Base-by-base conservation (phyloP, 37 sponge, comb jelly and placozoan species). In the Cliona cf. orientalis region DNA sequence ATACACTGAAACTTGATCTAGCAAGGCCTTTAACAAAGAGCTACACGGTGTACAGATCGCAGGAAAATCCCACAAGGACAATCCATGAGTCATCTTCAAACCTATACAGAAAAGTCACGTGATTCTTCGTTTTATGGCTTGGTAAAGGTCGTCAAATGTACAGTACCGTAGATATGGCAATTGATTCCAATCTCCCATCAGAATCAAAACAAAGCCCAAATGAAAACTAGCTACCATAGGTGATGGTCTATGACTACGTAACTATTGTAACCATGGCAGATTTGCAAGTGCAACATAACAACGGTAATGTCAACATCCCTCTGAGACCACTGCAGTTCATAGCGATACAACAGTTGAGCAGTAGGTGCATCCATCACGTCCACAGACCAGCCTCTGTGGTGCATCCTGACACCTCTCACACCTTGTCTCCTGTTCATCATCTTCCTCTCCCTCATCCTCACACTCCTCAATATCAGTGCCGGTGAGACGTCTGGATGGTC, bases 261-360 rank as follows among this genome's bases (percentile, higher is more conserved):
- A n/a, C n/a, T n/a, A n/a, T n/a, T n/a, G n/a, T n/a, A n/a, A n/a
- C n/a, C n/a, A n/a, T n/a, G n/a, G n/a, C n/a, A n/a, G 63, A 61
- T 28, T 72, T 5, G 40, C 44, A 80, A 57, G 69, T 26, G 56
- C 19, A 22, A 69, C 60, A 72, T 71, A n/a, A 55, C 23, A 9
- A 37, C 38, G 33, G 2, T 1, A 3, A 78, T 17, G 28, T 78
- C 66, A 9, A 64, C 31, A 4, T 40, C 33, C 38, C 42, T 29
- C 21, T n/a, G n/a, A 33, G 23, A 22, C 60, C 41, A 70, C 29
- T 81, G 81, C 42, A 81, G 72, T 35, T 33, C 33, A n/a, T 14
- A 42, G 42, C 58, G 57, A 1, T 67, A 61, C 26, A 5, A 44
- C 46, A 41, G 36, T n/a, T n/a, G 35, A 34, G 5, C 9, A 14